Evolutionary conservation across 2,113 vertebrate species (phyloP).

Genomic region (Leptosomus discolor): DNA sequence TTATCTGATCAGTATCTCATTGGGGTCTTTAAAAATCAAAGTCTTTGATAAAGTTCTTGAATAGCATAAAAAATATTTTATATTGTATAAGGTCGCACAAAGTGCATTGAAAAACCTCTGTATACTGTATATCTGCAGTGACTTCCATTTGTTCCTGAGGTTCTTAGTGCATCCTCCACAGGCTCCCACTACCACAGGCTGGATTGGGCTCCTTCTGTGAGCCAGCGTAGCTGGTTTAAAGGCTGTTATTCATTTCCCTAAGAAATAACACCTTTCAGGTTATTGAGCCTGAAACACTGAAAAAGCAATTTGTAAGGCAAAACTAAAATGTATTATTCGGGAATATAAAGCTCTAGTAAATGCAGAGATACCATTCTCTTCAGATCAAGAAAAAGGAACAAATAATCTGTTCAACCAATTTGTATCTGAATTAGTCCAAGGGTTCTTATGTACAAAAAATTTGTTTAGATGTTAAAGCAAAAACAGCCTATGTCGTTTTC

Average conservation of each 20-base stretch:
- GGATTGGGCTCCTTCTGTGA: neutral
- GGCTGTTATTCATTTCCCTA: neutral
- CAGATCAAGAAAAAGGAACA: neutral
- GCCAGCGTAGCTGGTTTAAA: neutral
- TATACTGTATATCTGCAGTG: constrained; percentile 8
- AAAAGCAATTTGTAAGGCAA: neutral
- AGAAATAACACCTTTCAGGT: neutral
- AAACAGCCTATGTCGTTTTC: neutral
- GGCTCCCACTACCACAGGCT: constrained; percentile 18
- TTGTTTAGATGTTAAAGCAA: neutral
- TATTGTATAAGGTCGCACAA: neutral
- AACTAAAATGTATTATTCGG: neutral
- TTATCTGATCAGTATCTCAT: neutral
- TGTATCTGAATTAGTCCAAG: neutral
- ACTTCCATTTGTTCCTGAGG: constrained; percentile 47
- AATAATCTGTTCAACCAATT: neutral
- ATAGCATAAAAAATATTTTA: neutral
- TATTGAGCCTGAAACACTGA: neutral
- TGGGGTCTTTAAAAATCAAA: neutral
- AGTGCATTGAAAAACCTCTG: constrained; percentile 10
- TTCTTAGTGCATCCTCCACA: constrained; percentile 3
- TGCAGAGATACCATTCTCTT: neutral
- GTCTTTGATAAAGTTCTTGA: neutral
- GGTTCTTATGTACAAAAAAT: neutral
- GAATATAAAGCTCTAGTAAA: neutral